phyloP scores from a whole-genome alignment of 2,888 invertebrate species.

The Onchidella celtica region DNA sequence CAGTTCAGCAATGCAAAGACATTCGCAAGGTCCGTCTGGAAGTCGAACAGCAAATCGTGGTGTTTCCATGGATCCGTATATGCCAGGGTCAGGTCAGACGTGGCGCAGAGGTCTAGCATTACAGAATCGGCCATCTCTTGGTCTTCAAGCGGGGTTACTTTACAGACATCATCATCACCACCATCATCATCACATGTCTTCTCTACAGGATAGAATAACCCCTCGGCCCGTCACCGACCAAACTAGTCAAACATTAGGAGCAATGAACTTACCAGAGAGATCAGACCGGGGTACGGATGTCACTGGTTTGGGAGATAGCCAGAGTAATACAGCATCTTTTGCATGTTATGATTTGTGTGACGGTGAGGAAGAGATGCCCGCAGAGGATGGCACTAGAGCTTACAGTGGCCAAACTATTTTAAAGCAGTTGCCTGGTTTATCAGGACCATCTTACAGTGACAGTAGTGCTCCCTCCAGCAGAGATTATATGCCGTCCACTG shows the following conservation, averaged over 20 bases:
- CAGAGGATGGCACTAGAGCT: too few relatives aligned
- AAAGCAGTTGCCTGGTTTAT: too few relatives aligned
- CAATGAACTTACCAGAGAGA: constrained; percentile 51
- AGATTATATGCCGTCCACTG: too few relatives aligned
- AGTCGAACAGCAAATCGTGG: neutral
- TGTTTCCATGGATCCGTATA: neutral
- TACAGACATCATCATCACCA: constrained; percentile 14
- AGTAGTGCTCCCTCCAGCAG: too few relatives aligned
- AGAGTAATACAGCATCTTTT: neutral
- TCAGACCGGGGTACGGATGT: constrained; percentile 57
- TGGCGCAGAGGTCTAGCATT: neutral
- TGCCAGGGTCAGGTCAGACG: neutral
- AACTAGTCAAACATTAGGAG: constrained; percentile 56
- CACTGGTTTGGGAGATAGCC: constrained; percentile 31
- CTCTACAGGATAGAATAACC: constrained; percentile 12
- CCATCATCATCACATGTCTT: constrained; percentile 13
- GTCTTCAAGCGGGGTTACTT: neutral
- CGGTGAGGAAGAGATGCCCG: too few relatives aligned
- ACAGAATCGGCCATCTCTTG: neutral
- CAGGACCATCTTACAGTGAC: too few relatives aligned
- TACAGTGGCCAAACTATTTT: too few relatives aligned
- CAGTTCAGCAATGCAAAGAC: neutral
- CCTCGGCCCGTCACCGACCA: constrained; percentile 42
- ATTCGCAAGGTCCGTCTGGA: neutral
- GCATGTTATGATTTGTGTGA: neutral